Conservation (phyloP, 2,888 invertebrate species). For the Cheilosia urbana region DNA sequence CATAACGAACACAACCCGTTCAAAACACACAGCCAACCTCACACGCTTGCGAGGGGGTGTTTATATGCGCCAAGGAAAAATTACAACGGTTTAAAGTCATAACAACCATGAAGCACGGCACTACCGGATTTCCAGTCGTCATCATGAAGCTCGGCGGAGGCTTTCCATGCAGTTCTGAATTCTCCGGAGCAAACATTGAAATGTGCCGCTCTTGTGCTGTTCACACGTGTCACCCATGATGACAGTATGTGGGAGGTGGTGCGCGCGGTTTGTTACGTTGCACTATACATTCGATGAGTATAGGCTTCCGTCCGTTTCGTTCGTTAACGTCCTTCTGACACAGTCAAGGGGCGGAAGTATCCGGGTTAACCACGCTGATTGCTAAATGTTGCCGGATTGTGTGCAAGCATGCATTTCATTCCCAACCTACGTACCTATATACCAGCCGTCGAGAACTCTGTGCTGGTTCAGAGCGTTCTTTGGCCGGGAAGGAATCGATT, state of each 20-base stretch:
- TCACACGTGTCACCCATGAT: constrained; percentile 54
- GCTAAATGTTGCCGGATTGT: constrained; percentile 49
- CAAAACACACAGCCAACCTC: background rate
- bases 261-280: background rate
- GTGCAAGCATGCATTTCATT: constrained; percentile 49
- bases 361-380: constrained; percentile 64
- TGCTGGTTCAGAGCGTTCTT: background rate
- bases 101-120: constrained; percentile 38
- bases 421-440: background rate
- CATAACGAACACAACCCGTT: constrained; percentile 54
- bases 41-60: constrained; percentile 4
- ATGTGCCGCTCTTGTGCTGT: constrained; percentile 40
- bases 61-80: constrained; percentile 47
- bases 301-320: constrained; percentile 28
- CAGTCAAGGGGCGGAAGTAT: constrained; percentile 46
- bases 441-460: background rate
- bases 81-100: constrained; percentile 67
- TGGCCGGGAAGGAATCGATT: constrained; percentile 37
- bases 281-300: background rate
- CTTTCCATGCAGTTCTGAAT: constrained; percentile 12
- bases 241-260: constrained; percentile 20
- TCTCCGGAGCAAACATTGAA: constrained; percentile 53
- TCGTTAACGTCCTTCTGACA: constrained; percentile 39
- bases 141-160: constrained; percentile 5
- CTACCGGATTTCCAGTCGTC: constrained; percentile 25